Evolutionary conservation across 2,888 invertebrate species (phyloP).

Genomic region (Matsumyia berberina): DNA sequence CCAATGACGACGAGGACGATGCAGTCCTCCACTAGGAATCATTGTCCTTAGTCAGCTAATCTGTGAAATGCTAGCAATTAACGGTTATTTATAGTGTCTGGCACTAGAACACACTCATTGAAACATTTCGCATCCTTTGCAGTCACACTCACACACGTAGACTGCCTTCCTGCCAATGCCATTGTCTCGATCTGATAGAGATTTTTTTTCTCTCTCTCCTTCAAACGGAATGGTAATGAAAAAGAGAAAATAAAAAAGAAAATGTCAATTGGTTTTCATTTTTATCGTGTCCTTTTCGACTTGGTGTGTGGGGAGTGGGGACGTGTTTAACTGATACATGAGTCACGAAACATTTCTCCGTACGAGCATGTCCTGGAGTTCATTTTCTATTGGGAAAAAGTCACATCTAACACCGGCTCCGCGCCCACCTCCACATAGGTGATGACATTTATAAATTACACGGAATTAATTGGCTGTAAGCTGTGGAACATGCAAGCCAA

Average conservation of each 20-base stretch:
- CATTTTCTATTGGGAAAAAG: constrained; percentile 70
- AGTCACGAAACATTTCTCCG: constrained; percentile 49
- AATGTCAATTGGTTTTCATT: constrained; percentile 71
- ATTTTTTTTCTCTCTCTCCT: not conserved
- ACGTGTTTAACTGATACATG: constrained; percentile 47
- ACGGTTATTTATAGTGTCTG: constrained; percentile 82
- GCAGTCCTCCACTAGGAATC: constrained; percentile 21
- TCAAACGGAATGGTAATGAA: constrained; percentile 42
- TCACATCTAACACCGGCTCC: constrained; percentile 34
- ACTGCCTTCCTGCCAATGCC: not conserved
- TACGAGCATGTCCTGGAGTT: constrained; percentile 40
- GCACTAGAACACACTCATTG: constrained; percentile 63
- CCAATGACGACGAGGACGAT: constrained; percentile 28
- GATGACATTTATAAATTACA: constrained; percentile 76
- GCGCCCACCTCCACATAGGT: constrained; percentile 37
- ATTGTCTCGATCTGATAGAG: constrained; percentile 72
- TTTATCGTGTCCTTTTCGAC: constrained; percentile 38
- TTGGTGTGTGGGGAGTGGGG: not conserved
- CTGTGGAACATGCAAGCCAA: constrained; percentile 66
- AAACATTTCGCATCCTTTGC: constrained; percentile 40
- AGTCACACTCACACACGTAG: not conserved
- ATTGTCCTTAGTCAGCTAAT: constrained; percentile 76
- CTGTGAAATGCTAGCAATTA: constrained; percentile 79
- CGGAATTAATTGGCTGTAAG: constrained; percentile 74
- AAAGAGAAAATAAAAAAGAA: constrained; percentile 45